Percentiles rank a stretch among this genome's conserved stretches.
Conservation (phyloP, 2,113 vertebrate genomes). For the Gila orcuttii region DNA sequence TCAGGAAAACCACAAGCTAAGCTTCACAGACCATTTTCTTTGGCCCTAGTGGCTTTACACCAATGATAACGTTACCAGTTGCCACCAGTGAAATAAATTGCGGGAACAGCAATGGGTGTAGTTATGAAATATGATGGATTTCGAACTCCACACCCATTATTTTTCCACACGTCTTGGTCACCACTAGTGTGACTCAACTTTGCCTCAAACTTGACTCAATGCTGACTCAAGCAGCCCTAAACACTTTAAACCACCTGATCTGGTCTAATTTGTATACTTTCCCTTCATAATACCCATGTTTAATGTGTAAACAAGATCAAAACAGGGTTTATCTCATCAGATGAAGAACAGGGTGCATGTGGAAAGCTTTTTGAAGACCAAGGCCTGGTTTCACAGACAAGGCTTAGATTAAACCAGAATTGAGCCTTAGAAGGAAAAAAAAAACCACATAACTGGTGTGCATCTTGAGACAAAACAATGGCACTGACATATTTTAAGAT, state of each 20-base stretch:
- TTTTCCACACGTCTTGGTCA: background rate
- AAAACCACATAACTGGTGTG: too few relatives aligned
- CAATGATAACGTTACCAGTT: background rate
- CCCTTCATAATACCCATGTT: background rate
- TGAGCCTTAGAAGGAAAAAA: too few relatives aligned
- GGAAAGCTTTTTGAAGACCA: background rate
- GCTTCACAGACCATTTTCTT: background rate
- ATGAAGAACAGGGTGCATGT: background rate
- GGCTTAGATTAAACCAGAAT: too few relatives aligned
- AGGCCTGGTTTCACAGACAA: too few relatives aligned
- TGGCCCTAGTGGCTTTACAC: background rate
- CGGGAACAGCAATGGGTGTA: background rate
- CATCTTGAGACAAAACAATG: too few relatives aligned
- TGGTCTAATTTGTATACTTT: background rate
- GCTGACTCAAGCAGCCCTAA: background rate
- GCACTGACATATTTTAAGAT: too few relatives aligned
- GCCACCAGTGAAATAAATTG: background rate
- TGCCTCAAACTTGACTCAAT: constrained; percentile 2
- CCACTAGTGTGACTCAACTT: constrained; percentile 8
- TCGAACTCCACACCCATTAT: constrained; percentile 6
- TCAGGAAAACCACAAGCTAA: constrained; percentile 2
- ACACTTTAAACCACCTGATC: background rate
- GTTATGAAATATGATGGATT: background rate
- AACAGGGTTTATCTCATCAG: too few relatives aligned
- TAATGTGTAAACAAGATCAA: background rate